phyloP scores from a whole-genome alignment of 2,113 vertebrate genomes.

The Melanerpes aurifrons region DNA sequence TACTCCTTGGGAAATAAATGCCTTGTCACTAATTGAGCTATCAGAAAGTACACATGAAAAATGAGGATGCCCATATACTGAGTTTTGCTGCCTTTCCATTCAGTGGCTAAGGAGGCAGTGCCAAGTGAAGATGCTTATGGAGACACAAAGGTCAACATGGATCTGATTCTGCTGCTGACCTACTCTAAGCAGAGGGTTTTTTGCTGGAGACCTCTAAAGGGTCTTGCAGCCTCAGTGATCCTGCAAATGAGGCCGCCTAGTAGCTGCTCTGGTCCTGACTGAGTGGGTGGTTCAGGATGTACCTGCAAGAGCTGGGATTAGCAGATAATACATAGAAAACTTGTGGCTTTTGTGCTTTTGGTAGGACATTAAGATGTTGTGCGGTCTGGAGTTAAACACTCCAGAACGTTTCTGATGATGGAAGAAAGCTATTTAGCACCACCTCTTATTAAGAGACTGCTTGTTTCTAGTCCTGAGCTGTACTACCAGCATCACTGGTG shows the following conservation, averaged over 20 bases:
- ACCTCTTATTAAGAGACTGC: not conserved
- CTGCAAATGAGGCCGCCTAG: not conserved
- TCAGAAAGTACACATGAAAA: not conserved
- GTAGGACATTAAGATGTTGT: fast-evolving
- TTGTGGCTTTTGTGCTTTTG: not conserved
- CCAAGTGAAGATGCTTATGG: not conserved
- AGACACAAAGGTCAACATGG: not conserved
- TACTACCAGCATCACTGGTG: not conserved
- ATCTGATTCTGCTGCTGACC: not conserved
- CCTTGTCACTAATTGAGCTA: not conserved
- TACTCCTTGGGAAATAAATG: not conserved
- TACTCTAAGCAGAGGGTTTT: not conserved
- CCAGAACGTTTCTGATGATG: not conserved
- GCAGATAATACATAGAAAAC: not conserved
- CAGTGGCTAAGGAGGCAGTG: not conserved
- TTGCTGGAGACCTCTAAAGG: not conserved
- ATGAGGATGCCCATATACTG: not conserved
- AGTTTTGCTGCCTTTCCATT: not conserved
- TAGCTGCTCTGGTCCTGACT: not conserved
- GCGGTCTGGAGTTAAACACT: not conserved
- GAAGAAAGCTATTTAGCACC: not conserved
- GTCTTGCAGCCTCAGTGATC: not conserved
- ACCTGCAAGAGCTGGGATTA: not conserved
- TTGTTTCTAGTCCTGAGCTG: not conserved
- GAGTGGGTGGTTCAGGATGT: not conserved